These are phyloP conservation scores for Gracilinanus agilis DNA, from an alignment of 2,113 vertebrate species.

Conservation along the genomic window DNA sequence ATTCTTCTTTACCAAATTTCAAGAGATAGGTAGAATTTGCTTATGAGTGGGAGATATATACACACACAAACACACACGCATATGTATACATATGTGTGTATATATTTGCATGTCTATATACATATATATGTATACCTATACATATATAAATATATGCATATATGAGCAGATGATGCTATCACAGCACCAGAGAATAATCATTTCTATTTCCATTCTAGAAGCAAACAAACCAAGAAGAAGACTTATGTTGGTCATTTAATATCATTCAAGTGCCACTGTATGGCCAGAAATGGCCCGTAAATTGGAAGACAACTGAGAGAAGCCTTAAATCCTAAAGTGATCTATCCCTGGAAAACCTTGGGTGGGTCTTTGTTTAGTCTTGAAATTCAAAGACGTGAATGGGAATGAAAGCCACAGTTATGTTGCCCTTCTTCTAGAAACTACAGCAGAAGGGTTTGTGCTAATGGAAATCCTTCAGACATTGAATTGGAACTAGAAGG, in stretches of 20 bases:
- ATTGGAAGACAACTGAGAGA: not conserved
- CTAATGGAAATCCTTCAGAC: not conserved
- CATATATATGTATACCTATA: not conserved
- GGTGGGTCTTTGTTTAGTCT: not conserved
- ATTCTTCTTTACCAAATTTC: not conserved
- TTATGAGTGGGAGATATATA: not conserved
- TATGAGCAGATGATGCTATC: not conserved
- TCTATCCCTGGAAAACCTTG: not conserved
- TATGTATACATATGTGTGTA: too few species aligned
- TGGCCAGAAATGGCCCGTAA: not conserved
- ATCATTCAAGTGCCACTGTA: not conserved
- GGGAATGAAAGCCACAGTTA: not conserved
- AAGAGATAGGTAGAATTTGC: not conserved
- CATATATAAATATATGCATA: not conserved
- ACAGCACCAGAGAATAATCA: not conserved
- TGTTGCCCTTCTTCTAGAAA: slow-evolving; percentile 25
- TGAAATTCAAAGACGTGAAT: slow-evolving; percentile 42
- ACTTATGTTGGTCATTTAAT: not conserved
- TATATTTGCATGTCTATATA: not conserved
- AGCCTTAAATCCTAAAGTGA: not conserved
- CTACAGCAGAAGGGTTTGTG: not conserved
- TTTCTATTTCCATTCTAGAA: not conserved
- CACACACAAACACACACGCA: not conserved
- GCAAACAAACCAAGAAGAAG: not conserved
- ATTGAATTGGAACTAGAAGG: not conserved